Base-by-base conservation (phyloP, 2,888 invertebrate genomes). In the Pollenia angustigena region DNA sequence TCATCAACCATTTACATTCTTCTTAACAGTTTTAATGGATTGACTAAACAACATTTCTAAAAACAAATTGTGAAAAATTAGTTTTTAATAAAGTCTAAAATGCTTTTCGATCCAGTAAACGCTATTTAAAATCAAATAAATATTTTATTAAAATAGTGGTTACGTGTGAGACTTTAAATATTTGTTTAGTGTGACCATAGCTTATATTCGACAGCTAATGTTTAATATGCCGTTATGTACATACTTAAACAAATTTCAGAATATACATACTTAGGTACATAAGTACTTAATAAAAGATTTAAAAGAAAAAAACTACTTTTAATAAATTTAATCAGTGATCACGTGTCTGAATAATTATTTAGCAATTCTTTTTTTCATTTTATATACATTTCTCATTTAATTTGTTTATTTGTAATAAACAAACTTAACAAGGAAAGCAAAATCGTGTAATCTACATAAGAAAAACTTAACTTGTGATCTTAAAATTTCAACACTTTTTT, bases 341-440 rank as follows among this genome's bases (percentile, higher is more conserved):
- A 58, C 58, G 58, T 58, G 58, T 32, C 32, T 32, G 9, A 32
- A 58, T 58, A 32, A 58, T 32, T 40, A 14, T 32, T 56, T 14
- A 58, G 58, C 58, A 8, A 9, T 14, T n/a, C n/a, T n/a, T 58
- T 58, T 32, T 23, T 68, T 68, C 48, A 62, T 62, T 50, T 68
- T 32, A 1, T 40, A 40, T 40, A n/a, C 50, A 69, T 11, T 52
- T 40, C 11, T n/a, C n/a, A 69, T 32, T 60, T 48, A 32, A 48
- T 69, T 69, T 68, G 66, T 68, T 68, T 68, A 68, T 68, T 68
- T 52, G 68, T 40, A 16, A 40, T 40, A 16, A 69, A 69, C 52
- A 52, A 69, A 23, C 52, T 32, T 32, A 68, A 64, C 10, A 62
- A 62, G 9, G 11, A 62, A 23, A 64, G 6, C 32, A 32, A 32